Percentiles rank a stretch among this genome's conserved stretches.
phyloP scores from a whole-genome alignment of 2,113 vertebrate species.

The Microtus richardsoni region DNA sequence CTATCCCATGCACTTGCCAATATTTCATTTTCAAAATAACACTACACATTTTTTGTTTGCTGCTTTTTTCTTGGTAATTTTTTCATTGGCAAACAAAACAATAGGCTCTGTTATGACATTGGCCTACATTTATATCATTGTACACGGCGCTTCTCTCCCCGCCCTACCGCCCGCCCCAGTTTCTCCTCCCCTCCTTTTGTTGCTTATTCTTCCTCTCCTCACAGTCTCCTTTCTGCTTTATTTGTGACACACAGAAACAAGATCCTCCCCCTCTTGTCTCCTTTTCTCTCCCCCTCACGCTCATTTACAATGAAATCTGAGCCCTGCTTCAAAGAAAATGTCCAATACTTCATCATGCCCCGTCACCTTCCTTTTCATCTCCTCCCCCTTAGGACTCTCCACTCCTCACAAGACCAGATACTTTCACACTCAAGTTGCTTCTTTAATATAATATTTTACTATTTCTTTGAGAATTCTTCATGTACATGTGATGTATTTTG shows the following conservation, averaged over 20 bases:
- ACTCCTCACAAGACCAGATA: background rate
- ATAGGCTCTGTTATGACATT: background rate
- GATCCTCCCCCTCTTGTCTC: fast-evolving
- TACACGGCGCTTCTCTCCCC: no score
- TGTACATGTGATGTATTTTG: no score
- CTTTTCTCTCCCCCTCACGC: no score
- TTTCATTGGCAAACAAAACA: background rate
- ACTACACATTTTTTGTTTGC: background rate
- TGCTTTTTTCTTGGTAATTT: background rate
- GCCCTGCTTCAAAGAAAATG: background rate
- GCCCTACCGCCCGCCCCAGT: background rate
- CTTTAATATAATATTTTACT: background rate
- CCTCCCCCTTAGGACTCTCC: background rate
- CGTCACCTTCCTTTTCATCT: background rate
- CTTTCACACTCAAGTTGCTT: background rate
- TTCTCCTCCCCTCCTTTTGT: background rate
- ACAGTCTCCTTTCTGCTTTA: background rate
- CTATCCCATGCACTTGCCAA: background rate
- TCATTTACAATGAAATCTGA: background rate
- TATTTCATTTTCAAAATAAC: background rate
- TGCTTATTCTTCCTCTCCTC: background rate
- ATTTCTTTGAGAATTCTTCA: background rate
- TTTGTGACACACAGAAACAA: background rate
- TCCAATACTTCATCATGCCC: background rate
- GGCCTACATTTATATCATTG: no score